Evolutionary conservation across 2,113 vertebrate species (phyloP).

Genomic region (Colossoma macropomum): DNA sequence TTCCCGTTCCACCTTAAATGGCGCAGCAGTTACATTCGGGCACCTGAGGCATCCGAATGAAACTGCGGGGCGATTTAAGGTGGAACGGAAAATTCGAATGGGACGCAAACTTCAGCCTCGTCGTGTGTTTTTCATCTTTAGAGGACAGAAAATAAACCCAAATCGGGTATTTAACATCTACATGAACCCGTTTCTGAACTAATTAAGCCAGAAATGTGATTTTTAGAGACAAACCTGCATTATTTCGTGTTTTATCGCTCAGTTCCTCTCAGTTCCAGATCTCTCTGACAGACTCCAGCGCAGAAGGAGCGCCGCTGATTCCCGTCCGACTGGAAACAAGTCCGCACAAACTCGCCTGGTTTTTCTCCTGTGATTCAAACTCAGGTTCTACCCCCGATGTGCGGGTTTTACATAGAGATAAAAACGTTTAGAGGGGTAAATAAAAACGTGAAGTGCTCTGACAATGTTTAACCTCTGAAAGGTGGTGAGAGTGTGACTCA

Average conservation of each 20-base stretch:
- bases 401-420: background rate
- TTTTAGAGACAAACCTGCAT: constrained; percentile 75
- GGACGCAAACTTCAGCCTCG: no score
- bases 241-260: constrained; percentile 14
- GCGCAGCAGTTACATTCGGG: no score
- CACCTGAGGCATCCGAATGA: no score
- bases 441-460: background rate
- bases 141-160: background rate
- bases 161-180: background rate
- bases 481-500: background rate
- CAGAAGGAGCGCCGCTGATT: constrained; percentile 56
- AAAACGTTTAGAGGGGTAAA: no score
- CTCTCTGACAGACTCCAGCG: constrained; percentile 49
- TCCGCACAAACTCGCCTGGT: background rate
- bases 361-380: background rate
- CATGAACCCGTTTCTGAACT: background rate
- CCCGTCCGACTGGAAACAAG: constrained; percentile 60
- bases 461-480: background rate
- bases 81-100: no score
- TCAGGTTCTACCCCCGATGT: background rate
- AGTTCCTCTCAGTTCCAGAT: constrained; percentile 48
- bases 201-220: rapidly evolving
- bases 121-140: background rate
- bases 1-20: no score
- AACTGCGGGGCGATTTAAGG: no score